These are phyloP conservation scores for Podabrus alpinus DNA, from an alignment of 2,888 invertebrate species.

Conservation along the genomic window DNA sequence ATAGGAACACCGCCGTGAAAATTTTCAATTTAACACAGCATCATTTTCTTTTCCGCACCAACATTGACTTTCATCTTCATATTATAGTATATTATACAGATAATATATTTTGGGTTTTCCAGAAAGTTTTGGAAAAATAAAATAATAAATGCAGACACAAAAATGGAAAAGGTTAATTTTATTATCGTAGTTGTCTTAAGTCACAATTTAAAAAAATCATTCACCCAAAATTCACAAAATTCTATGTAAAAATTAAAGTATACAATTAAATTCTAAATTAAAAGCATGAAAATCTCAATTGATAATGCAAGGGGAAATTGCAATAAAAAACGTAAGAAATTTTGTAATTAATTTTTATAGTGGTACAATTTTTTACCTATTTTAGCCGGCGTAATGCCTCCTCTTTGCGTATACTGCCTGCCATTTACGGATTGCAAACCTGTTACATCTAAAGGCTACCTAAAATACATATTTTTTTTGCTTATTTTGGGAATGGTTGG, in stretches of 20 bases:
- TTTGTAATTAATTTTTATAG: background rate
- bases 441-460: background rate
- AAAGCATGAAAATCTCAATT: background rate
- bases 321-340: background rate
- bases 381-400: background rate
- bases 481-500: background rate
- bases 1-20: no score
- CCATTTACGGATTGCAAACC: background rate
- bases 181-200: background rate
- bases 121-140: no score
- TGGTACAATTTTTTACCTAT: background rate
- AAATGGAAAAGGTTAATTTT: no score
- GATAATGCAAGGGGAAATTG: background rate
- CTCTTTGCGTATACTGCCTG: background rate
- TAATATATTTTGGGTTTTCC: no score
- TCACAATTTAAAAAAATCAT: background rate
- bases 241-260: background rate
- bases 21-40: no score
- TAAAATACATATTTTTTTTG: background rate
- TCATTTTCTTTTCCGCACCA: no score
- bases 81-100: no score
- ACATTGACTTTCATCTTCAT: no score
- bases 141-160: no score
- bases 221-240: background rate
- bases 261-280: background rate